A percentile compares a stretch with the other conserved stretches of the same genome.
These are phyloP conservation scores for Diarsia rubi DNA, from an alignment of 2,888 invertebrate species.

Conservation along the genomic window DNA sequence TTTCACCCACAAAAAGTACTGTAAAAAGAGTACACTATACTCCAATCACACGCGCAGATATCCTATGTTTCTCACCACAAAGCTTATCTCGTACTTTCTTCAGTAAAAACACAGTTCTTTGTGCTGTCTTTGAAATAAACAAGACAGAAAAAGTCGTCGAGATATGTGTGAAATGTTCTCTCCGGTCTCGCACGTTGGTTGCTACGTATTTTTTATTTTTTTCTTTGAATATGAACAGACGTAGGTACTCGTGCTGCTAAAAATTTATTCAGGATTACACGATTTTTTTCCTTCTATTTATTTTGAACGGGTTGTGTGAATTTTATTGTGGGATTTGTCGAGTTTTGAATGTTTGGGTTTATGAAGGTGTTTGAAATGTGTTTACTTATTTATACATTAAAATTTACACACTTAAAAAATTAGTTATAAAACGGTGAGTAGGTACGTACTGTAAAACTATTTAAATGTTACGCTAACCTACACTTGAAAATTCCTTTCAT, in stretches of 20 bases:
- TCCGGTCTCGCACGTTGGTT: constrained; percentile 51
- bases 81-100: constrained; percentile 53
- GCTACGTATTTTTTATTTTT: constrained; percentile 45
- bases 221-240: constrained; percentile 51
- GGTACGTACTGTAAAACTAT: no score
- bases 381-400: background rate
- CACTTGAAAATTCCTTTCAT: background rate
- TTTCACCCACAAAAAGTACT: background rate
- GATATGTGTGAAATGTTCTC: constrained; percentile 69
- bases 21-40: background rate
- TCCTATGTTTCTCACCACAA: constrained; percentile 34
- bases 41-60: constrained; percentile 33
- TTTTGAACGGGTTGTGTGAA: constrained; percentile 22
- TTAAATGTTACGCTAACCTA: background rate
- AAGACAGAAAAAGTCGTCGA: constrained; percentile 60
- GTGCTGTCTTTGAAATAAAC: constrained; percentile 63
- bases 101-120: constrained; percentile 60
- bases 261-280: constrained; percentile 53
- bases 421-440: background rate
- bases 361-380: constrained; percentile 3
- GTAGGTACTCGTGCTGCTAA: constrained; percentile 43
- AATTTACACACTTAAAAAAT: no score
- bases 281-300: constrained; percentile 29
- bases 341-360: constrained; percentile 19
- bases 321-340: constrained; percentile 35